Percentiles rank a stretch among this genome's conserved stretches.
Evolutionary conservation across 2,797 vertebrate genomes (phyloP).

Genomic region (Tinamus major): DNA sequence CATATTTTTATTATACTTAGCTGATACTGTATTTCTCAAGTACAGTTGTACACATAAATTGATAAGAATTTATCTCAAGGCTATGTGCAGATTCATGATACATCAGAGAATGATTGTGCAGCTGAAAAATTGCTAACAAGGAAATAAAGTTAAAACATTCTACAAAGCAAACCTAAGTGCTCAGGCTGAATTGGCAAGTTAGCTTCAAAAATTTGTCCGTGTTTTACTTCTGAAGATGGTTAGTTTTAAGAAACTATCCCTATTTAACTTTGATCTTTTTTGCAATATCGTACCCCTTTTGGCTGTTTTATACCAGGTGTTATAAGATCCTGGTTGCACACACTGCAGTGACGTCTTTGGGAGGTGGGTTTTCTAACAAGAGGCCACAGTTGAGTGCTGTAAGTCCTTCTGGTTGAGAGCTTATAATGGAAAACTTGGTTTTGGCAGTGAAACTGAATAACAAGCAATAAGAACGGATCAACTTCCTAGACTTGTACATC

Average conservation of each 20-base stretch:
- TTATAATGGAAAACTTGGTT: neutral
- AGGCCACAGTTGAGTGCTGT: neutral
- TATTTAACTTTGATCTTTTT: neutral
- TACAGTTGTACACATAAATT: neutral
- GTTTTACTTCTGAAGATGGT: neutral
- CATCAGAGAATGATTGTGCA: neutral
- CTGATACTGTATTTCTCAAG: neutral
- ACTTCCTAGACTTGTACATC: neutral
- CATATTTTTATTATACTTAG: neutral
- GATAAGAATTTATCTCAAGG: neutral
- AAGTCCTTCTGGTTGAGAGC: neutral
- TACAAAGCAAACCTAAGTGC: neutral
- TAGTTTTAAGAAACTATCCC: neutral
- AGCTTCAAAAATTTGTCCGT: neutral
- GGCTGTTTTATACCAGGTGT: neutral
- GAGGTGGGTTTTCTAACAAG: neutral
- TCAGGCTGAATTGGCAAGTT: neutral
- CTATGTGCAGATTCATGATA: neutral
- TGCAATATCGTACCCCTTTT: neutral
- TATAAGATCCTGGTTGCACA: neutral
- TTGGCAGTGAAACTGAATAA: neutral
- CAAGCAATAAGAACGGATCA: fast-evolving
- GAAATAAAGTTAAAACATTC: neutral
- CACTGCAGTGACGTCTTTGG: fast-evolving
- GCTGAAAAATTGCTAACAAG: neutral